Evolutionary conservation across 1,140 invertebrate genomes (phyloP).

Genomic region (Galendromus occidentalis): DNA sequence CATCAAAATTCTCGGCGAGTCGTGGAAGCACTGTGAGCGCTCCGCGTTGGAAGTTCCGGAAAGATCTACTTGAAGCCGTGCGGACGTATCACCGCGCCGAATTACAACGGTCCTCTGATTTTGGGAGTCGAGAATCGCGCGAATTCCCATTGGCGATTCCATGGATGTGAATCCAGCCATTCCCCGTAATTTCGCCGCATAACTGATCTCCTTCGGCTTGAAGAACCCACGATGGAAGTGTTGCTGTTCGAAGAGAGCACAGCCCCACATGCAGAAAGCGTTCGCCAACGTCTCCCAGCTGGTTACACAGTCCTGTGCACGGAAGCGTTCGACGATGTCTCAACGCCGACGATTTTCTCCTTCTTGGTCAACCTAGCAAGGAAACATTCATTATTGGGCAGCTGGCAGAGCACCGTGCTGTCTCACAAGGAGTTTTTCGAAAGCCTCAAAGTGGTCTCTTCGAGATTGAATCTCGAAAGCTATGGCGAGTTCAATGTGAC

Average conservation of each 20-base stretch:
- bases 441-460: not conserved
- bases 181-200: too few relatives aligned
- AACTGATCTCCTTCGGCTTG: too few relatives aligned
- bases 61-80: too few relatives aligned
- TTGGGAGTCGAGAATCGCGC: too few relatives aligned
- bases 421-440: not conserved
- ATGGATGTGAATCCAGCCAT: too few relatives aligned
- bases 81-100: too few relatives aligned
- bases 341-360: not conserved
- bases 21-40: too few relatives aligned
- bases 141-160: too few relatives aligned
- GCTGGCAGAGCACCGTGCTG: not conserved
- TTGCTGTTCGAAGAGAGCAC: not conserved
- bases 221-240: not conserved
- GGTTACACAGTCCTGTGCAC: not conserved
- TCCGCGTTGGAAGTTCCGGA: too few relatives aligned
- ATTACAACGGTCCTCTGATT: too few relatives aligned
- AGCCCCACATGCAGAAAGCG: not conserved
- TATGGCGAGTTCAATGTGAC: not conserved
- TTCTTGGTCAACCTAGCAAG: not conserved
- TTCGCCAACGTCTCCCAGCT: not conserved
- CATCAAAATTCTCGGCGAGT: too few relatives aligned
- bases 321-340: not conserved
- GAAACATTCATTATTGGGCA: not conserved
- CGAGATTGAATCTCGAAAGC: not conserved